Evolutionary conservation across 2,888 invertebrate genomes (phyloP), one percentile per base, ranked within the genome.

Genomic region (Lutraria lutraria): DNA sequence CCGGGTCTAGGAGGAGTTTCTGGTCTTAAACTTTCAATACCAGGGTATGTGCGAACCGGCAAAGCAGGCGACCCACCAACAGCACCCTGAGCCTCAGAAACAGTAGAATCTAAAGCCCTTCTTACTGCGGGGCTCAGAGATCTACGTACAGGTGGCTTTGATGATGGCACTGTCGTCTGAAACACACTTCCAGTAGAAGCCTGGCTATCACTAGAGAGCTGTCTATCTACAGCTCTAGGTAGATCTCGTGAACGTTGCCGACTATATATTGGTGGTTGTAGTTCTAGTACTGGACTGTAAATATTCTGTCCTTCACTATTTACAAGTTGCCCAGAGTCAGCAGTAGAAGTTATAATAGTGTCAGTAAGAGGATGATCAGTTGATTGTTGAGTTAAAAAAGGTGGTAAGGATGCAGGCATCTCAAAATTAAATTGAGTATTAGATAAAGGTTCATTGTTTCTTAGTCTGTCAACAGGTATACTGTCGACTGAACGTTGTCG

Each of bases 351-450:
- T 43, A 43, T 54, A 72, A 85, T 63, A 6, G 54, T 68, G 13
- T 72, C 68, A 19, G 85, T 68, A 25, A 82, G 79, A 85, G 68
- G 79, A 12, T 86, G 56, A n/a, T 89, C 89, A 80, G 56, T 72
- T 31, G 89, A 89, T 85, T 87, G 89, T 84, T 82, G 80, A 56
- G 81, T 81, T 60, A 92, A 80, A 81, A 82, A 87, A 43, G 87
- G 85, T 19, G 92, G 92, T 87, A 92, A 87, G 31, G 92, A 92
- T 13, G 90, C 90, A 8, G 92, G 92, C 90, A 91, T 91, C 53
- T 92, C 89, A 84, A 92, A 88, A 52, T 89, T 76, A 52, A 86
- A 85, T 29, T 88, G 91, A 85, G 76, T 84, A 53, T 90, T 80
- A 43, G 82, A 60, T 56, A 81, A 88, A 81, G 60, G 56, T 54